Conservation (phyloP, 1,140 invertebrate genomes). For the Latrodectus geometricus region DNA sequence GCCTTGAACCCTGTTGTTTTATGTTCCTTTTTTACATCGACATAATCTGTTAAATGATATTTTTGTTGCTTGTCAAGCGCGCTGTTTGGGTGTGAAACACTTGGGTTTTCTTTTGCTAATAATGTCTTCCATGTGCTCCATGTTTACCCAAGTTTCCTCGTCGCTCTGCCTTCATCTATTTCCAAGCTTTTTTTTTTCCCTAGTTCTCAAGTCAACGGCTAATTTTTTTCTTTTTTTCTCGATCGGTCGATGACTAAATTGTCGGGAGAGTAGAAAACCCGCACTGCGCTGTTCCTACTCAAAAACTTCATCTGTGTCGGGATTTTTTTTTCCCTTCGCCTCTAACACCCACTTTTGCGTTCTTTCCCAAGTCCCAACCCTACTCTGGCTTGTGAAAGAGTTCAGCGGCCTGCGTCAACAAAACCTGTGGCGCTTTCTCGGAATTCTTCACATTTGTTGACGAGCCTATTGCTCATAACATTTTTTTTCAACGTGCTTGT, state of each 20-base stretch:
- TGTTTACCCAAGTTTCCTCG: too few species aligned
- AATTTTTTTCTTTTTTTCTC: neutral
- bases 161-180: too few species aligned
- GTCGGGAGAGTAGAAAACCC: neutral
- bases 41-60: too few species aligned
- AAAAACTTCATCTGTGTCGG: conserved; percentile 12
- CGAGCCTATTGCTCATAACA: neutral
- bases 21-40: too few species aligned
- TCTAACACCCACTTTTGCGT: conserved; percentile 36
- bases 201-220: neutral
- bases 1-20: too few species aligned
- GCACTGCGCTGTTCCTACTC: neutral
- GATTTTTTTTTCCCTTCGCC: conserved; percentile 19
- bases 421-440: neutral
- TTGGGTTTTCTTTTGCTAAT: too few species aligned
- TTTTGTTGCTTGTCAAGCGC: too few species aligned
- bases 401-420: conserved; percentile 47
- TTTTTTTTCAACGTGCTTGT: too few species aligned
- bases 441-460: conserved; percentile 3
- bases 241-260: conserved; percentile 10
- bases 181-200: neutral
- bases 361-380: neutral
- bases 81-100: too few species aligned
- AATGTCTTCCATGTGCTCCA: neutral
- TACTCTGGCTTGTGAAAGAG: neutral